Conservation (phyloP, 2,113 vertebrate genomes). For the Cyanistes caeruleus region DNA sequence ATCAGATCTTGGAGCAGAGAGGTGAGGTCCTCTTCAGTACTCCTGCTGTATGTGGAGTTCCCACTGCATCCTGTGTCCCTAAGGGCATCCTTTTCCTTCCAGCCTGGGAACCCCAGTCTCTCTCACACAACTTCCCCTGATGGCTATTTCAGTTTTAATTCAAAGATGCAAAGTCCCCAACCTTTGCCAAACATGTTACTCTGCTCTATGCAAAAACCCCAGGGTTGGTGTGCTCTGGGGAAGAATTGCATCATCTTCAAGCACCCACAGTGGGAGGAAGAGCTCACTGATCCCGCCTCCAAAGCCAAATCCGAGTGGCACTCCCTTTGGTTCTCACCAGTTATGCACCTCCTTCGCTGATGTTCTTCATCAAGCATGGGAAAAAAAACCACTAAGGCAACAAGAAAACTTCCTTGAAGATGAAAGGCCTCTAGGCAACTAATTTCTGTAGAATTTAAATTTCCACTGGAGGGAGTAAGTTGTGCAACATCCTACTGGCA, state of each 20-base stretch:
- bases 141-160: not conserved
- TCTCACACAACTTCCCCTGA: not conserved
- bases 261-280: not conserved
- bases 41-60: not conserved
- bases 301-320: not conserved
- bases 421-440: conserved; percentile 13
- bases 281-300: not conserved
- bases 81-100: not conserved
- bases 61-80: not conserved
- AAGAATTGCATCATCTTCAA: not conserved
- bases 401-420: not conserved
- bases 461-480: not conserved
- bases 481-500: not conserved
- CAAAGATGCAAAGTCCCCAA: not conserved
- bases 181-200: not conserved
- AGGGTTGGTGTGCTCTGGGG: not conserved
- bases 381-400: not conserved
- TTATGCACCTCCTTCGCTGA: not conserved
- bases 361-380: not conserved
- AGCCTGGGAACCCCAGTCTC: not conserved
- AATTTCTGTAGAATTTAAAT: not conserved
- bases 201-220: not conserved
- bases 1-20: not conserved
- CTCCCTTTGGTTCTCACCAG: not conserved
- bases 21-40: not conserved